phyloP scores from a whole-genome alignment of 2,888 invertebrate species.

The Cheiracanthium punctorium region DNA sequence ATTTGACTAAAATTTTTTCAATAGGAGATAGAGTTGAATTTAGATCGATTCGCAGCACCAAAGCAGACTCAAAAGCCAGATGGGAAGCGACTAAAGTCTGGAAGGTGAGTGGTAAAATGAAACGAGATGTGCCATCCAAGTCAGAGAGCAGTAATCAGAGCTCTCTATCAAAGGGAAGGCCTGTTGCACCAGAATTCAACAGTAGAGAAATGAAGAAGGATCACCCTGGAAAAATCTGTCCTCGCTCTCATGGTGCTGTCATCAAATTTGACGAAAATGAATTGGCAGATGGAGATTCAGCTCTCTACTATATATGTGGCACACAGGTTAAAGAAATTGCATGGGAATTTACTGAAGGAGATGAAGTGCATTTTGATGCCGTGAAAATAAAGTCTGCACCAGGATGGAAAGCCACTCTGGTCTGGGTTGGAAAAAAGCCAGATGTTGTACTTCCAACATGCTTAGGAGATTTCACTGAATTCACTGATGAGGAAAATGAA shows the following conservation, averaged over 20 bases:
- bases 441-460: slow-evolving; percentile 27
- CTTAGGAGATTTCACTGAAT: slow-evolving; percentile 38
- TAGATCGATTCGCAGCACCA: slow-evolving; percentile 27
- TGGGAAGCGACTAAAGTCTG: slow-evolving; percentile 61
- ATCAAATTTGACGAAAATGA: slow-evolving; percentile 53
- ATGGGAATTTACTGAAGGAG: slow-evolving; percentile 62
- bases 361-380: slow-evolving; percentile 43
- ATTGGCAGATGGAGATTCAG: slow-evolving; percentile 50
- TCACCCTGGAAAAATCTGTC: slow-evolving; percentile 47
- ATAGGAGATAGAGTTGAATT: slow-evolving; percentile 39
- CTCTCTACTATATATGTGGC: slow-evolving; percentile 38
- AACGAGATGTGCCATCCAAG: not conserved
- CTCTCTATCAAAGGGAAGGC: not conserved
- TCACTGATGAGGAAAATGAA: slow-evolving; percentile 3
- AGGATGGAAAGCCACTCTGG: slow-evolving; percentile 47
- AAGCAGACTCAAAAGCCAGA: slow-evolving; percentile 19
- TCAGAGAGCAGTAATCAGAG: not conserved
- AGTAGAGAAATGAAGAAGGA: slow-evolving; percentile 3
- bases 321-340: slow-evolving; percentile 32
- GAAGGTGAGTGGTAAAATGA: slow-evolving; percentile 11
- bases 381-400: slow-evolving; percentile 39
- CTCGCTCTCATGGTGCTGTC: slow-evolving; percentile 23
- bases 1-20: slow-evolving; percentile 38
- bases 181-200: not conserved
- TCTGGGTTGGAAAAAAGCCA: slow-evolving; percentile 53